Conservation (phyloP, 1,140 invertebrate species). For the Pissodes strobi region DNA sequence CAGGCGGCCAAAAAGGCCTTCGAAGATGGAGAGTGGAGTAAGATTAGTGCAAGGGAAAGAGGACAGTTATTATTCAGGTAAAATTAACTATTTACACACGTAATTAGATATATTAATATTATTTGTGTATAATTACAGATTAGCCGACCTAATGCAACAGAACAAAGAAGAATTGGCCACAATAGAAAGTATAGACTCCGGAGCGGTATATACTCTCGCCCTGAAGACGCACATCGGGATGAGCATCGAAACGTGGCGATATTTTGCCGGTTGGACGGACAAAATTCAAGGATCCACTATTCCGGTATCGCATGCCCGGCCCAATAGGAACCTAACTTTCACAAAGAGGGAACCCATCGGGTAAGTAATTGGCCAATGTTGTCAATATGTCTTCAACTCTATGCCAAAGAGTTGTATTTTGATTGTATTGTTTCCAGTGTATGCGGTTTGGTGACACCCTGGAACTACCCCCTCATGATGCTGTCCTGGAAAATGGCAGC, state of each 20-base stretch:
- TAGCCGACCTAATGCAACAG: conserved; percentile 92
- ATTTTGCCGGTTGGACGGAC: conserved; percentile 93
- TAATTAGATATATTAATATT: too few species aligned
- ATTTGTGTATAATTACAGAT: too few species aligned
- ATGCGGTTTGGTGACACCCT: conserved; percentile 93
- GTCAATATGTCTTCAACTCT: too few species aligned
- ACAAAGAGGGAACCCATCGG: conserved; percentile 90
- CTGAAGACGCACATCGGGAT: conserved; percentile 93
- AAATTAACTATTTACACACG: too few species aligned
- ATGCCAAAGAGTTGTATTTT: too few species aligned
- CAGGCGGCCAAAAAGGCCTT: conserved; percentile 85
- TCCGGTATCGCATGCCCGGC: conserved; percentile 84
- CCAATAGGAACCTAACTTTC: conserved; percentile 86
- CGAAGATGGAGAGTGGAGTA: conserved; percentile 85
- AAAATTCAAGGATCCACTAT: conserved; percentile 93
- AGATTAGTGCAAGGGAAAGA: conserved; percentile 82
- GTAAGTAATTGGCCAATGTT: conserved; percentile 56
- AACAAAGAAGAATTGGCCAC: conserved; percentile 94
- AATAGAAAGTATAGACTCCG: conserved; percentile 89
- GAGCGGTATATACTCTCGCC: conserved; percentile 93
- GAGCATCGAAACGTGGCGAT: conserved; percentile 91
- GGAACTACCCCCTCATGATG: conserved; percentile 99
- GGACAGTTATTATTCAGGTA: conserved; percentile 75
- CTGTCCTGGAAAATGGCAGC: conserved; percentile 98
- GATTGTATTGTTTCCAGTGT: conserved; percentile 64